Conservation (phyloP, 2,113 vertebrate species). For the Apodemus sylvaticus region DNA sequence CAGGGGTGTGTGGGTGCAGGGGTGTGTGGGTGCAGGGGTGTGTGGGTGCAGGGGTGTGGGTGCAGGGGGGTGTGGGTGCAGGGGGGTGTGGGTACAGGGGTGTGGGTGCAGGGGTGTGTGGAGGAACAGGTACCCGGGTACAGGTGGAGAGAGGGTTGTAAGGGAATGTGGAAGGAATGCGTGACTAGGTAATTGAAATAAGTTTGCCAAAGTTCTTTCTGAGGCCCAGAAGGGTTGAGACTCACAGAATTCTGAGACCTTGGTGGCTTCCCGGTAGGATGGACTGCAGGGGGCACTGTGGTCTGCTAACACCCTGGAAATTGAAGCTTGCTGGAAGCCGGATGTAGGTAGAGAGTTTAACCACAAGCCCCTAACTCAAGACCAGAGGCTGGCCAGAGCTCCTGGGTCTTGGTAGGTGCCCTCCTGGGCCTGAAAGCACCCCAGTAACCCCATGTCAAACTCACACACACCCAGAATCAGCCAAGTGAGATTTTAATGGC, state of each 20-base stretch:
- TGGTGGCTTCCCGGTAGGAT: background rate
- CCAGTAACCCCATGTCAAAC: background rate
- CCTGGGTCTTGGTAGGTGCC: background rate
- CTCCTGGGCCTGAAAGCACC: background rate
- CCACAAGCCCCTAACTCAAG: background rate
- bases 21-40: background rate
- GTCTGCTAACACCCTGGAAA: accelerated
- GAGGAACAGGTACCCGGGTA: background rate
- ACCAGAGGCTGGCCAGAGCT: background rate
- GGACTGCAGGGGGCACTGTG: background rate
- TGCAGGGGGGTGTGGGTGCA: too few species aligned
- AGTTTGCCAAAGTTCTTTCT: background rate
- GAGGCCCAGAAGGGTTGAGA: background rate
- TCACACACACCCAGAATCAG: accelerated
- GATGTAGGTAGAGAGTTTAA: background rate
- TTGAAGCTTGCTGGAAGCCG: accelerated
- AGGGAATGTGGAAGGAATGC: background rate
- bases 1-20: background rate
- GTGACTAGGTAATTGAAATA: background rate
- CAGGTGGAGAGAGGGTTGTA: background rate
- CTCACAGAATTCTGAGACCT: background rate
- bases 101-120: background rate
- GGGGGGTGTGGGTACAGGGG: background rate
- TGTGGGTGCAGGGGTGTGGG: background rate
- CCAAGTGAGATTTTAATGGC: background rate